Percentiles rank a stretch among this genome's conserved stretches.
phyloP scores from a whole-genome alignment of 2,797 vertebrate genomes.

The Myotis daubentonii region DNA sequence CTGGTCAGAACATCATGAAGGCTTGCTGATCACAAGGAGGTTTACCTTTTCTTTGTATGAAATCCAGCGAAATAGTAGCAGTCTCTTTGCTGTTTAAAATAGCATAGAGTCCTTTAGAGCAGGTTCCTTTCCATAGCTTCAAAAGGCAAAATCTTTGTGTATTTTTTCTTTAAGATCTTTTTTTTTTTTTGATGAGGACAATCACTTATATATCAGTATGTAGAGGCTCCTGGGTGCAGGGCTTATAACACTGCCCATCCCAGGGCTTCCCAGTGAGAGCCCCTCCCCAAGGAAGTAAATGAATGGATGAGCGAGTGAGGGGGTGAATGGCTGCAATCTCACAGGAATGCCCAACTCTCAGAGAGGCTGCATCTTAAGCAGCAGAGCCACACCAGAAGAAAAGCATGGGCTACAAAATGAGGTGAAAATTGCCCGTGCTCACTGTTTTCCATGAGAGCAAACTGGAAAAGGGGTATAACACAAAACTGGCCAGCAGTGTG shows the following conservation, averaged over 20 bases:
- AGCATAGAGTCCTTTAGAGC: neutral
- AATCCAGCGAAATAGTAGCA: conserved; percentile 22
- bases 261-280: neutral
- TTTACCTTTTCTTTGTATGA: neutral
- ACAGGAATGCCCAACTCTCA: neutral
- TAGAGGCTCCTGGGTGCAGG: neutral
- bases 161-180: neutral
- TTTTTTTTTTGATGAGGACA: neutral
- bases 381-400: neutral
- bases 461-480: neutral
- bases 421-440: neutral
- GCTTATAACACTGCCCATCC: neutral
- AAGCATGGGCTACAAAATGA: neutral
- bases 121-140: neutral
- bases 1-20: neutral
- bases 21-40: neutral
- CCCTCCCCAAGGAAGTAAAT: neutral
- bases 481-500: neutral
- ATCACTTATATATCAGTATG: neutral
- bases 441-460: neutral
- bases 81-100: conserved; percentile 55
- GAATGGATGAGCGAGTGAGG: neutral
- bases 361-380: neutral
- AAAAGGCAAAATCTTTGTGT: neutral
- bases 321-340: neutral